Base-by-base conservation (phyloP, 2,113 vertebrate genomes). In the Cyprinodon brontotheroides region DNA sequence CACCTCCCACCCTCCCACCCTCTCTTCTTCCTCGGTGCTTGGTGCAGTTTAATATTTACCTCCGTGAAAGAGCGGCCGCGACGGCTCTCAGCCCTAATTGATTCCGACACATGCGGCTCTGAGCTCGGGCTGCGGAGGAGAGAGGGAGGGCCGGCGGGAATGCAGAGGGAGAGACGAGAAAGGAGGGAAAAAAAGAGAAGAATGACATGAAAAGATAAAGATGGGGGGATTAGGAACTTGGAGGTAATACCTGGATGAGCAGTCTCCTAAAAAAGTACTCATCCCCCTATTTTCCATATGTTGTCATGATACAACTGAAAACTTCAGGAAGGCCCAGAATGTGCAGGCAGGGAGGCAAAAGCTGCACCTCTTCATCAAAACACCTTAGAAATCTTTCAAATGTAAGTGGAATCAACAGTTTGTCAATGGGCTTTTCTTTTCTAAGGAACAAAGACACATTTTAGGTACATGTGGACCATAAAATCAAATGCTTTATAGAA, bases 21-120 rank as follows among this genome's bases (percentile, higher is more conserved):
- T 76, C 86, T 86, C 88, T 90, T 89, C 87, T 86, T 91, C 86
- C 85, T 86, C 92, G 92, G 93, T 92, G 93, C 84, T 93, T 93
- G 92, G 88, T 93, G 95, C 95, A 93, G 93, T 96, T 95, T 96
- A 96, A 96, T 96, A 96, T 96, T 96, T 96, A 96, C 95, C 95
- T 95, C 94, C 93, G 91, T 94, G 94, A 93, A 94, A 92, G 93
- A 91, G 93, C 92, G 89, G 93, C 92, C 89, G 91, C 93, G 93
- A 94, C 93, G 93, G 93, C 93, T 91, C 93, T 94, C 94, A 93
- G 92, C 92, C 92, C 94, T 96, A 95, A 96, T 96, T 96, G 95
- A 96, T 96, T 96, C 93, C 91, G 95, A 96, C 95, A 95, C 94
- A 92, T 91, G 92, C 92, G 93, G 94, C 90, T 93, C 93, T 93